Evolutionary conservation across 2,888 invertebrate genomes (phyloP), one percentile per base, ranked within the genome.

Genomic region (Hyposoter didymator): DNA sequence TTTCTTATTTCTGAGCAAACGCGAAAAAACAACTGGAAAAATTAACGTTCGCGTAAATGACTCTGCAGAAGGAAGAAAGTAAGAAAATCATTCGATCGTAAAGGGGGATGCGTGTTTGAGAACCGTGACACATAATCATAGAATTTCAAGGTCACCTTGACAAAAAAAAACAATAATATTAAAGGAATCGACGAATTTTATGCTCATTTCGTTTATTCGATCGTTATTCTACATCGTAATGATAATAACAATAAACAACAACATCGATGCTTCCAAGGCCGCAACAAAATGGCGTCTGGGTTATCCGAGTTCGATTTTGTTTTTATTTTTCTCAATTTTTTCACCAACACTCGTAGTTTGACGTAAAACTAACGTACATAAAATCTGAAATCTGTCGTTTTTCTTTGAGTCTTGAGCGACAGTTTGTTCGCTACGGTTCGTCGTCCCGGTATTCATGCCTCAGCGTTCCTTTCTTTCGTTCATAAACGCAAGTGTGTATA

Each of bases 401-500:
- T 19, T 75, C 64, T 47, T n/a, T 22, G 35, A 59, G 49, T 59
- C 19, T 43, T 55, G 55, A 49, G 12, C 32, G 17, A 72, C 47
- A 49, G 78, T 28, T 45, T 75, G 43, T 49, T 74, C 66, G 64
- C 49, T 74, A 70, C 74, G 28, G 78, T 74, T 32, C 78, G 73
- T 62, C 74, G 74, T n/a, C n/a, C n/a, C 73, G 78, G 47, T n/a
- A n/a, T 69, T 22, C n/a, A n/a, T n/a, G 28, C 67, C 14, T 59
- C 78, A 47, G 69, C 75, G 79, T 79, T 84, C 67, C 73, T 64
- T 28, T 73, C 73, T 64, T 28, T 73, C 73, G 72, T 78, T 85
- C 74, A 64, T 69, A 28, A 59, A 59, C 12, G n/a, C 59, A 28
- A 35, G 45, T 43, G 12, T n/a, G 64, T 39, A 35, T 49, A 49